Evolutionary conservation across 2,888 invertebrate genomes (phyloP), one percentile per base, ranked within the genome.

Genomic region (Ennomos quercinarius): DNA sequence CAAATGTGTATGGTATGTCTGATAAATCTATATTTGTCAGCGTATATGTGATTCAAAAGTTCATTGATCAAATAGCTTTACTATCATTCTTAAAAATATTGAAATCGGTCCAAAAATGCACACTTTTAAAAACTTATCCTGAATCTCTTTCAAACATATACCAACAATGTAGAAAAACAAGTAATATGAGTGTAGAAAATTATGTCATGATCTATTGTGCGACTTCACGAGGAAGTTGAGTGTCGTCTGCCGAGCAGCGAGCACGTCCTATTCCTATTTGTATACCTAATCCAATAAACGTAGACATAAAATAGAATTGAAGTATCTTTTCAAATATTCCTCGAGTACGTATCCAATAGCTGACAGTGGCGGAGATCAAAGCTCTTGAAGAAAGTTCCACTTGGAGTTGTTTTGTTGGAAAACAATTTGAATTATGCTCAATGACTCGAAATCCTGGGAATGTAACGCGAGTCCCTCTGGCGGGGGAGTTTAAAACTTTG

Each of bases 401-500:
- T 63, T 44, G 46, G 69, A 67, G 72, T 74, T 78, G 77, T 81
- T 81, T 78, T 75, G 72, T 74, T 72, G 70, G 76, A 68, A 73
- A 81, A 79, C 78, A 81, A 80, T 83, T 80, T 80, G 78, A 81
- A 80, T 81, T 78, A 80, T 78, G 77, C 74, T 70, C 77, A 77
- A 80, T 80, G 80, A 81, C 74, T 80, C 74, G 77, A 74, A 77
- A 80, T 77, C 76, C 74, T 77, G 67, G 73, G 71, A 78, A 77
- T 75, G 77, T 79, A 76, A 80, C 76, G 77, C 70, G 72, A 78
- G 73, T 77, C 65, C 50, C 70, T 73, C 70, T 66, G 71, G 71
- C 67, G 65, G 70, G 69, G 65, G 71, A 63, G 70, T 70, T 68
- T 67, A 58, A 45, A 85, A 87, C 83, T 87, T 81, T 71, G 76